Percentiles rank a stretch among this genome's conserved stretches.
These are phyloP conservation scores for Tinea pellionella DNA, from an alignment of 2,888 invertebrate genomes.

Conservation along the genomic window DNA sequence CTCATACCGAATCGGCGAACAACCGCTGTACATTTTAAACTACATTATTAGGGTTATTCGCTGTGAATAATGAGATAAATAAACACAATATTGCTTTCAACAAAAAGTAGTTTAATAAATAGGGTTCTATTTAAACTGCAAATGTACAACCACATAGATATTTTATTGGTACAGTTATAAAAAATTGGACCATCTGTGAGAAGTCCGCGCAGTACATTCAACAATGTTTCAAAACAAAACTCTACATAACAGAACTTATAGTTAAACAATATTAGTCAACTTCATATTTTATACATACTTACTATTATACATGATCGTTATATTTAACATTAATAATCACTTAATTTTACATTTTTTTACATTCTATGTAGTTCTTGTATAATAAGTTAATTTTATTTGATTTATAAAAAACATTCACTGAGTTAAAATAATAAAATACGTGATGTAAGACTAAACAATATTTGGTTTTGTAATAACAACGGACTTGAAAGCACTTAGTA, in stretches of 20 bases:
- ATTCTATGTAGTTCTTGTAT: conserved; percentile 56
- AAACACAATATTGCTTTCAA: conserved; percentile 26
- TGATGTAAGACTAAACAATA: conserved; percentile 66
- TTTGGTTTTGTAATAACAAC: conserved; percentile 55
- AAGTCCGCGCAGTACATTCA: conserved; percentile 59
- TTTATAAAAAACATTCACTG: conserved; percentile 63
- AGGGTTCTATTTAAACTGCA: conserved; percentile 66
- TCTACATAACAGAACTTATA: conserved; percentile 70
- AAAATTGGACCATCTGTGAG: conserved; percentile 66
- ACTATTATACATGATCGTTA: conserved; percentile 56
- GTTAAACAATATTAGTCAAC: conserved; percentile 59
- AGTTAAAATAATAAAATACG: conserved; percentile 54
- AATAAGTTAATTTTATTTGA: conserved; percentile 62
- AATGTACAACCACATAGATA: conserved; percentile 70
- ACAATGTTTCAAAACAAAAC: conserved; percentile 69
- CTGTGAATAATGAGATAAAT: neutral
- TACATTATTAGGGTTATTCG: too few species aligned
- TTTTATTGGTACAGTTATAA: conserved; percentile 70
- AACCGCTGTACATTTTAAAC: too few species aligned
- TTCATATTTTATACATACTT: conserved; percentile 64
- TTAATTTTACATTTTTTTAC: conserved; percentile 49
- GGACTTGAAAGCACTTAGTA: conserved; percentile 63
- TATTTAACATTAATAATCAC: conserved; percentile 62
- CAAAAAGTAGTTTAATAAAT: conserved; percentile 61
- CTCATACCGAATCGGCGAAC: too few species aligned